These are phyloP conservation scores for Scortum barcoo DNA, from an alignment of 2,113 vertebrate species.

Conservation along the genomic window DNA sequence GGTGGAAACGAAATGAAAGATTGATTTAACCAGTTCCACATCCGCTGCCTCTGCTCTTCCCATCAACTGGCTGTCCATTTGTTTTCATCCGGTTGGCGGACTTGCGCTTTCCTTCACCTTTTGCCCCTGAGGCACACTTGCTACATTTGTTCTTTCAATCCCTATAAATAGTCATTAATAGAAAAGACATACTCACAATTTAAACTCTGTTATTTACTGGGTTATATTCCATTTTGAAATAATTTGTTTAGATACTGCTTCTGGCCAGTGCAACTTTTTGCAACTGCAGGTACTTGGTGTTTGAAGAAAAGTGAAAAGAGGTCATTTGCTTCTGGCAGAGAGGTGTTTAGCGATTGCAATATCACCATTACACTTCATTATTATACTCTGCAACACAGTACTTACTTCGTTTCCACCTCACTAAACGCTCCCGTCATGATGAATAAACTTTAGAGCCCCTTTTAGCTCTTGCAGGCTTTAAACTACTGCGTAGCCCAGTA, in stretches of 20 bases:
- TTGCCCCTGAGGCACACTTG: constrained; percentile 20
- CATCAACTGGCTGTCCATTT: constrained; percentile 64
- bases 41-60: constrained; percentile 53
- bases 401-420: background rate
- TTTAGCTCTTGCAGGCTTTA: constrained; percentile 15
- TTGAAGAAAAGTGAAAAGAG: background rate
- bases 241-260: background rate
- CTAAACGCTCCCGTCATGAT: background rate
- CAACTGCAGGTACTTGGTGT: background rate
- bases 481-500: background rate
- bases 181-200: constrained; percentile 10
- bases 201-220: background rate
- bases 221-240: constrained; percentile 1
- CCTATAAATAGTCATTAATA: constrained; percentile 19
- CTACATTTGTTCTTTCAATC: constrained; percentile 46
- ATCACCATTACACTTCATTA: background rate
- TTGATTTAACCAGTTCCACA: constrained; percentile 73
- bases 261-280: background rate
- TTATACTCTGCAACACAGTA: background rate
- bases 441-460: constrained; percentile 11
- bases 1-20: constrained; percentile 73
- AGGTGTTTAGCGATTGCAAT: background rate
- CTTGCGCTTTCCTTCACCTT: constrained; percentile 42
- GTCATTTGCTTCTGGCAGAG: background rate
- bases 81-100: constrained; percentile 56